Evolutionary conservation across 53 echinoderm and acorn worm genomes (phyloP), one percentile per base, ranked within the genome.

Genomic region (Glandiceps talaboti): DNA sequence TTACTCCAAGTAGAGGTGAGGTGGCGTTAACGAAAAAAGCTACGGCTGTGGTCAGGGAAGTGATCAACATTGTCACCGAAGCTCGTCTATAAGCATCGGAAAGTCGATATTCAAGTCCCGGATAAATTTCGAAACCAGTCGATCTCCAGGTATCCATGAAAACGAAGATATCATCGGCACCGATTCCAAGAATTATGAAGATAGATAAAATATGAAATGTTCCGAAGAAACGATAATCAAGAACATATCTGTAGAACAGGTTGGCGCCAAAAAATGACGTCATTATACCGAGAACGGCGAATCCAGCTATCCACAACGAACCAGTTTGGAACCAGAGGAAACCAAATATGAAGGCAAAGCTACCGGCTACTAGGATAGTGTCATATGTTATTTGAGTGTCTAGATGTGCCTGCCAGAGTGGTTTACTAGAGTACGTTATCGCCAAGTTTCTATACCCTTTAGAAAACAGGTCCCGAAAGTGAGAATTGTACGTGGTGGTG

Each of bases 91-190:
- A 78, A 31, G 79, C 32, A 32, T 78, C 32, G 27, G 79, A 78
- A 31, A 78, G 79, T 31, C 79, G 79, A 78, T 78, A 32, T 1
- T 31, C 79, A 6, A 78, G 32, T 12, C 31, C 31, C 1, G 79
- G 79, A 32, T 78, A 78, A 20, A 32, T 27, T 32, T 26, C 26
- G 1, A 26, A 32, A 32, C 26, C 26, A 14, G 79, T 78, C 20
- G 31, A 27, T 26, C 32, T 78, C 79, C 79, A 78, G 14, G 79
- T 31, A 26, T 78, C 79, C 79, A 78, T 78, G 32, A 78, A 32
- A 30, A 78, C 79, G 31, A 78, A 78, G 1, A 78, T 32, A 26
- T 78, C 79, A 32, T 78, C 79, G 31, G 79, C 79, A 1, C 79
- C 79, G n/a, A 78, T 78, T 25, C 79, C 79, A 25, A 78, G 27